phyloP scores from a whole-genome alignment of 1,140 invertebrate genomes.

The Yoshiicerus persimilis region DNA sequence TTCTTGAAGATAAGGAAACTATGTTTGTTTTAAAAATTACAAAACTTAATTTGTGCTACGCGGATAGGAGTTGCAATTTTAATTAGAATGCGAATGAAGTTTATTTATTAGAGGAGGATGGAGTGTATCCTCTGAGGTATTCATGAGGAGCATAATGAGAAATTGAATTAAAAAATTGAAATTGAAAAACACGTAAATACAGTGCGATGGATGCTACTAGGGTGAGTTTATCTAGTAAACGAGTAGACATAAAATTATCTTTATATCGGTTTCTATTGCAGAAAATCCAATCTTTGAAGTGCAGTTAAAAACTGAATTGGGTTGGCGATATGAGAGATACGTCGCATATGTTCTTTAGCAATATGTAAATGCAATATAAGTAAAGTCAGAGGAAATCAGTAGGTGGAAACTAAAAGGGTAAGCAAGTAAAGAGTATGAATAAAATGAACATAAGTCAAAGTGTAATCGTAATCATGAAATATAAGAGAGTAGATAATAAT shows the following conservation, averaged over 20 bases:
- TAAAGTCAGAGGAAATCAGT: neutral
- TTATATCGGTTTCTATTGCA: neutral
- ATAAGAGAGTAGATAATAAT: constrained; percentile 1
- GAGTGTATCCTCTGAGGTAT: neutral
- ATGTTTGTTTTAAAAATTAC: neutral
- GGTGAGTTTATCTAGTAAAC: neutral
- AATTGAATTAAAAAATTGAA: neutral
- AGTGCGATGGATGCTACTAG: neutral
- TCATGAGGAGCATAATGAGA: neutral
- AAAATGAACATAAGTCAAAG: constrained; percentile 23
- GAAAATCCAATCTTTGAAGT: neutral
- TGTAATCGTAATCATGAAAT: constrained; percentile 14
- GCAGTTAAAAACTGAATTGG: neutral
- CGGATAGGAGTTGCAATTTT: neutral
- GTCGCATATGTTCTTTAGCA: neutral
- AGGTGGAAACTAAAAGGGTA: neutral
- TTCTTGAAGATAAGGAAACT: neutral
- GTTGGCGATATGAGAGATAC: neutral
- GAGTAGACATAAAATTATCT: neutral
- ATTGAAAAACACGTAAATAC: neutral
- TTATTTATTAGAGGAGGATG: neutral
- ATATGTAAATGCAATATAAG: neutral
- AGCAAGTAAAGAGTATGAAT: neutral
- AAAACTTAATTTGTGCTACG: neutral
- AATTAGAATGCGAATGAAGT: neutral